Base-by-base conservation (phyloP, 2,113 vertebrate species). In the Rhagologus leucostigma region DNA sequence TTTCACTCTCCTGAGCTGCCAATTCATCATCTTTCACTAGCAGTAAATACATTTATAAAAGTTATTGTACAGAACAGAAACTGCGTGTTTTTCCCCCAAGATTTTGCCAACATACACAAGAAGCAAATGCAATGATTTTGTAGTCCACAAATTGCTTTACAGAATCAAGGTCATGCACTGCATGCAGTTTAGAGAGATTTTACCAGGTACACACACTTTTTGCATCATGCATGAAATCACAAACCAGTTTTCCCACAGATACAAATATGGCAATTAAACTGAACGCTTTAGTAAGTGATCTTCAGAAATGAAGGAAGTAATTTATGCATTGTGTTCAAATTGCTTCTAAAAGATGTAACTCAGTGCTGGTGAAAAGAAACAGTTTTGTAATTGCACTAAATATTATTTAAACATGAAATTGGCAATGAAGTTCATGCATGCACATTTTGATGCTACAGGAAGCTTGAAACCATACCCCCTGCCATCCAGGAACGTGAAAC, bases 401-500 rank as follows among this genome's bases (percentile, higher is more conserved):
- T 90, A 87, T 91, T 95, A 85, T 44, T 89, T 91, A 83, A 96
- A 96, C 87, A 92, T 95, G 81, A 93, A 95, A 96, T 89, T 93
- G 71, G 56, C 96, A 94, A 97, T 89, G 96, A 97, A 95, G 82
- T 42, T 96, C 98, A 98, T 98, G 98, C 98, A 98, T 96, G 84
- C 95, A 98, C 97, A 97, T 68, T 97, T 97, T 95, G 97, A 95
- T 94, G 97, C 97, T 97, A 98, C 97, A 98, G 97, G 97, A 99
- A 99, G 98, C 97, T 99, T 98, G 97, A 99, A 99, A 99, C 98
- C 99, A 99, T 99, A 99, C 99, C 99, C 98, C 98, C 99, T 98
- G 99, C 98, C 99, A 99, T 99, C 99, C 99, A 99, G 99, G 99
- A 99, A 97, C 98, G 99, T 97, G 99, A 99, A 95, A 99, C 99